Evolutionary conservation across 1,140 invertebrate species (phyloP).

Genomic region (Patella vulgata): DNA sequence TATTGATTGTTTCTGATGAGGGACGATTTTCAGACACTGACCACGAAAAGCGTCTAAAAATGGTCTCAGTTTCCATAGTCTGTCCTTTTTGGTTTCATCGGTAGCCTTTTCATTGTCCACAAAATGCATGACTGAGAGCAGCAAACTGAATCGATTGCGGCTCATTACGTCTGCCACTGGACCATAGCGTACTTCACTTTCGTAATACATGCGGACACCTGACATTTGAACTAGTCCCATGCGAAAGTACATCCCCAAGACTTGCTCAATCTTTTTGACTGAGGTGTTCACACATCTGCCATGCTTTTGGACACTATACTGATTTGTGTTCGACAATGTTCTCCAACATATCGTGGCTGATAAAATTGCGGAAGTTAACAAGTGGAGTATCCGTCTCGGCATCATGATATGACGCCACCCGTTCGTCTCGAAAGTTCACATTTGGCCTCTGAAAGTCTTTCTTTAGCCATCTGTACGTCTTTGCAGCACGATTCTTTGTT

Average conservation of each 20-base stretch:
- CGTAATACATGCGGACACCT: constrained; percentile 10
- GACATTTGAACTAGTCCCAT: constrained; percentile 21
- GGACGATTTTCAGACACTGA: constrained; percentile 15
- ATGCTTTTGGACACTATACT: constrained; percentile 13
- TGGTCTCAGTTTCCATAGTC: constrained; percentile 27
- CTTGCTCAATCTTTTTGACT: constrained; percentile 20
- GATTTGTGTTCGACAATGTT: constrained; percentile 12
- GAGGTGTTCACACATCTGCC: constrained; percentile 10
- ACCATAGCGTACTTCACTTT: constrained; percentile 8
- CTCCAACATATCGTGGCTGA: constrained; percentile 18
- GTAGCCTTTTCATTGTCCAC: constrained; percentile 9
- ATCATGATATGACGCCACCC: too few relatives aligned
- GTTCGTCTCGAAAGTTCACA: too few relatives aligned
- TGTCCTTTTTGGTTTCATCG: constrained; percentile 22
- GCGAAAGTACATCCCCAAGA: constrained; percentile 20
- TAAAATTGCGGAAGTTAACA: constrained; percentile 17
- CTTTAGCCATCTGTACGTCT: too few relatives aligned
- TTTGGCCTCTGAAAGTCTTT: too few relatives aligned
- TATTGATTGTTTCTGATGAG: constrained; percentile 32
- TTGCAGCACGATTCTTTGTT: too few relatives aligned
- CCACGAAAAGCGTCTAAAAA: constrained; percentile 21
- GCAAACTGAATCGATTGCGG: constrained; percentile 2
- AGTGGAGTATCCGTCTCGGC: constrained; percentile 3
- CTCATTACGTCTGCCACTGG: constrained; percentile 16
- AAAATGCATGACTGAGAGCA: constrained; percentile 15